Percentiles rank a stretch among this genome's conserved stretches.
Conservation (phyloP, 1,140 invertebrate genomes). For the Heliconius congener region DNA sequence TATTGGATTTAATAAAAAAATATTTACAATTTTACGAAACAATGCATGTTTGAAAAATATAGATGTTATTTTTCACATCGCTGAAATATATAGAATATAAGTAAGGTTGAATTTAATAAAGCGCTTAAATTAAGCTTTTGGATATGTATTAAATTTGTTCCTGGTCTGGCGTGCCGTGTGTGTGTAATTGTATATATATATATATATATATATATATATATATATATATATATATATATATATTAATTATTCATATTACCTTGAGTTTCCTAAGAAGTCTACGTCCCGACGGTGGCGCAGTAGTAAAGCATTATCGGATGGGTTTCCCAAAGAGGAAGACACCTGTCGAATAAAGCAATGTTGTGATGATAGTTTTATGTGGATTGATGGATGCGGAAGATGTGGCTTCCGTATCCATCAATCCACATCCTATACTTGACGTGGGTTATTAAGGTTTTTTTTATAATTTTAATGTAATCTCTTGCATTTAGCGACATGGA, state of each 20-base stretch:
- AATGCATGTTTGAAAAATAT: too few relatives aligned
- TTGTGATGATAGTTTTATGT: slow-evolving; percentile 2
- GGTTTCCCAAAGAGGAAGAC: slow-evolving; percentile 32
- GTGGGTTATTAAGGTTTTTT: neutral
- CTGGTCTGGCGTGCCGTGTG: neutral
- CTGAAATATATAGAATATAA: neutral
- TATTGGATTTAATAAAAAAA: neutral
- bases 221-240: too few relatives aligned
- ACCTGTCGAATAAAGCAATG: slow-evolving; percentile 32
- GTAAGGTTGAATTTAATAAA: neutral
- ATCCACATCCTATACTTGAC: too few relatives aligned
- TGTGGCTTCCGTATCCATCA: neutral
- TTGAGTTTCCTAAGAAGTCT: slow-evolving; percentile 44
- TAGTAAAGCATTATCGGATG: slow-evolving; percentile 37
- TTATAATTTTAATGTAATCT: neutral
- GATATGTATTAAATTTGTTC: neutral
- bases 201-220: too few relatives aligned
- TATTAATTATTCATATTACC: slow-evolving; percentile 32
- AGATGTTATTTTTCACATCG: too few relatives aligned
- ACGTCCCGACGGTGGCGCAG: slow-evolving; percentile 40
- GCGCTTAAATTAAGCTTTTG: neutral
- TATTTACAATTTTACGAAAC: too few relatives aligned
- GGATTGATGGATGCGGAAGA: neutral
- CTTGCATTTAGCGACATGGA: neutral
- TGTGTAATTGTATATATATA: neutral